Conservation (phyloP, 2,113 vertebrate species). For the Aviceda subcristata region DNA sequence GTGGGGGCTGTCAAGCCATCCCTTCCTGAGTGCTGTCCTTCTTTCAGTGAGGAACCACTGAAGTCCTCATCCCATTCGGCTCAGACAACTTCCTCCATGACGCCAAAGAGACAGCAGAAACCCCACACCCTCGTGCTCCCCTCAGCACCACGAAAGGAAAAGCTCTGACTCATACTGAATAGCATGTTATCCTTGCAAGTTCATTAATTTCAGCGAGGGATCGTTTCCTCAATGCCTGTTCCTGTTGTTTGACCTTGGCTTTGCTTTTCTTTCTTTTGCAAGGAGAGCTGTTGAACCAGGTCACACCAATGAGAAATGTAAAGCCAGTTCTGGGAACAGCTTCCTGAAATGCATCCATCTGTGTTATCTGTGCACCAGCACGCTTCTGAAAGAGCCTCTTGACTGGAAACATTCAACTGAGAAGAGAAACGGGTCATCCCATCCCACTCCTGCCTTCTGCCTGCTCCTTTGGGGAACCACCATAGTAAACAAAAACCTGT, state of each 20-base stretch:
- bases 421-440: not conserved
- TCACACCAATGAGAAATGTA: not conserved
- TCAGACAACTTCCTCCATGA: not conserved
- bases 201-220: not conserved
- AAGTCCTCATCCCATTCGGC: not conserved
- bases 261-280: not conserved
- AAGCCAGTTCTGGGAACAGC: not conserved
- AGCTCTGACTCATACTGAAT: not conserved
- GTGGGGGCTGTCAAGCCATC: not conserved
- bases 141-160: not conserved
- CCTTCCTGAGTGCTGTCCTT: not conserved
- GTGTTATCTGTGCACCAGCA: not conserved
- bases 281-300: not conserved
- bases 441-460: not conserved
- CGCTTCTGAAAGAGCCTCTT: not conserved
- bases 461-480: not conserved
- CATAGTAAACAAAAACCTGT: not conserved
- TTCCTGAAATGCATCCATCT: not conserved
- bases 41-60: not conserved
- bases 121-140: not conserved
- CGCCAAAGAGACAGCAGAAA: not conserved
- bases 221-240: constrained; percentile 29
- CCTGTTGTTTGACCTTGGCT: constrained; percentile 40
- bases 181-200: not conserved
- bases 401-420: constrained; percentile 39